Evolutionary conservation across 2,888 invertebrate genomes (phyloP).

Genomic region (Lasioglossum marginatum): DNA sequence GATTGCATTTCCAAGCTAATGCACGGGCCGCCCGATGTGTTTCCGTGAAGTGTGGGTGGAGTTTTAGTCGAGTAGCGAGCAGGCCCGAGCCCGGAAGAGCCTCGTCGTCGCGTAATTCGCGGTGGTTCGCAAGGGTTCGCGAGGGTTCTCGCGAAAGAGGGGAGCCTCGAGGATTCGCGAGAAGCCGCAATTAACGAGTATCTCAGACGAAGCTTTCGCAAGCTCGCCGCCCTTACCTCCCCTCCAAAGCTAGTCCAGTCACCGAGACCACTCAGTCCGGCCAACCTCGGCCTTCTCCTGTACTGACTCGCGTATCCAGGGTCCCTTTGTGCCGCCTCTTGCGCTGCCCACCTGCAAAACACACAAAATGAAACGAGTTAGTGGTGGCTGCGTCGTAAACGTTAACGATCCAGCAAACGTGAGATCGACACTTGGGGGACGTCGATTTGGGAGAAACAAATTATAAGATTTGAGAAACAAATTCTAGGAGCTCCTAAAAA

Average conservation of each 20-base stretch:
- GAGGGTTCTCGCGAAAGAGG: slow-evolving; percentile 16
- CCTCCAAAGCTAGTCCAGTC: slow-evolving; percentile 85
- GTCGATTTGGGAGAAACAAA: background rate
- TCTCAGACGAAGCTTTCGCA: slow-evolving; percentile 32
- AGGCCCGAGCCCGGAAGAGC: slow-evolving; percentile 2
- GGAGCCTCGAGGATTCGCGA: slow-evolving; percentile 17
- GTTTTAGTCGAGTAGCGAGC: slow-evolving; percentile 6
- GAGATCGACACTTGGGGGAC: too few relatives aligned
- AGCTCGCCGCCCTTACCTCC: slow-evolving; percentile 77
- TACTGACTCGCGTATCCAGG: slow-evolving; percentile 84
- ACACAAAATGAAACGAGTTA: slow-evolving; percentile 58
- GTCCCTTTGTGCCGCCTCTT: slow-evolving; percentile 91
- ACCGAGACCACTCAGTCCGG: slow-evolving; percentile 84
- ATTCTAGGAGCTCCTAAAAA: background rate
- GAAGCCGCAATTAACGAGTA: slow-evolving; percentile 48
- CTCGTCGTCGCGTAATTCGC: slow-evolving; percentile 3
- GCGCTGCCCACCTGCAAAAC: slow-evolving; percentile 94
- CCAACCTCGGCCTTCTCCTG: slow-evolving; percentile 84
- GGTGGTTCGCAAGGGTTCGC: slow-evolving; percentile 11
- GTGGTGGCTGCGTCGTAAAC: background rate
- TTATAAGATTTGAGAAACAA: background rate
- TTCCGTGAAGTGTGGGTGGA: slow-evolving; percentile 6
- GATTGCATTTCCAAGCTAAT: background rate
- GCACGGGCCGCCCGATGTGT: background rate
- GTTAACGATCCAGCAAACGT: slow-evolving; percentile 40